Evolutionary conservation across 2,113 vertebrate genomes (phyloP).

Genomic region (Tamias sibiricus): DNA sequence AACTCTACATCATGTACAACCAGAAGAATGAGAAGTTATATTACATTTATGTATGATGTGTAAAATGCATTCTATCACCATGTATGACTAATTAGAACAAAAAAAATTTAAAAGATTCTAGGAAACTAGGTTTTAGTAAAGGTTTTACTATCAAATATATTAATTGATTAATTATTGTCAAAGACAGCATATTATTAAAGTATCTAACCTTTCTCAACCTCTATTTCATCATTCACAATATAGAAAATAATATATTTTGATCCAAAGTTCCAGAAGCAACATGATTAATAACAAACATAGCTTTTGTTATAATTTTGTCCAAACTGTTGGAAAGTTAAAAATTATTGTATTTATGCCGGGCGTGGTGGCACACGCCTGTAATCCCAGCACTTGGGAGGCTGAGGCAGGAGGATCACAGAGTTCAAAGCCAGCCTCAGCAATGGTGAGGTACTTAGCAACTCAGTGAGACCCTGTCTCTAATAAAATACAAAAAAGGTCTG

Average conservation of each 20-base stretch:
- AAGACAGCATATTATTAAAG: not conserved
- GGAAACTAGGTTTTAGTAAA: not conserved
- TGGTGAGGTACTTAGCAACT: no score
- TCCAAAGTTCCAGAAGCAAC: not conserved
- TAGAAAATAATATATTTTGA: conserved; percentile 18
- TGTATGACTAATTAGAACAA: not conserved
- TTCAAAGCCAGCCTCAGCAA: no score
- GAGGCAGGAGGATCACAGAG: no score
- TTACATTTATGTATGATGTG: no score
- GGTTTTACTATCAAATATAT: not conserved
- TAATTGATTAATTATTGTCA: not conserved
- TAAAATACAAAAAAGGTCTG: no score
- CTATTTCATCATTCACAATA: not conserved
- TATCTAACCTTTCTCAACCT: not conserved
- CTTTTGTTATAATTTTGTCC: not conserved
- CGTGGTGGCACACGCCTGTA: no score
- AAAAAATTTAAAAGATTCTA: not conserved
- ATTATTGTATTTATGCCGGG: not conserved
- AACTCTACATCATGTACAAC: no score
- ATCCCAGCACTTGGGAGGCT: no score
- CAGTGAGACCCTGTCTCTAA: no score
- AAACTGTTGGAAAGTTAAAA: not conserved
- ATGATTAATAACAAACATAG: not conserved
- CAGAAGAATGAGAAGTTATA: no score
- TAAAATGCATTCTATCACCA: no score